Evolutionary conservation across 1,140 invertebrate species (phyloP), one percentile per base, ranked within the genome.

Genomic region (Meloidogyne exigua): DNA sequence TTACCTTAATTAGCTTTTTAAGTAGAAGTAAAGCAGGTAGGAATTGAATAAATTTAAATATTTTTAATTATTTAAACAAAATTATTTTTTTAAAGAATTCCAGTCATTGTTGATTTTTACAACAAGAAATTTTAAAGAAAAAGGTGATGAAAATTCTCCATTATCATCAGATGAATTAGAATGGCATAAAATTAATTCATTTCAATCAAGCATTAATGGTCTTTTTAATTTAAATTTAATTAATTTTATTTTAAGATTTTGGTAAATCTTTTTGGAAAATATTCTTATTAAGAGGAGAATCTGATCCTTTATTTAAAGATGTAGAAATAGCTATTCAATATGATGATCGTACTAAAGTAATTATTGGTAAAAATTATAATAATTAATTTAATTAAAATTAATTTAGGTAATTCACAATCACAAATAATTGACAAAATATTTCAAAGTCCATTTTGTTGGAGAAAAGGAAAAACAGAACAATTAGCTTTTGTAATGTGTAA

Each of bases 331-430:
- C 49, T n/a, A 57, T 57, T 57, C 49, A 57, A 57, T 57, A 57
- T 57, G 49, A 57, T 57, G 49, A 57, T 57, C 2, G n/a, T n/a
- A 57, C 49, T n/a, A 57, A 57, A 57, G 49, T 57, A n/a, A 57
- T 57, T n/a, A n/a, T 57, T 57, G 49, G 49, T 57, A n/a, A 57
- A n/a, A 57, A 57, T n/a, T n/a, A n/a, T n/a, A 57, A 57, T n/a
- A 49, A 57, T n/a, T 57, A 57, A n/a, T 57, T 57, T 57, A 57
- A 49, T 39, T n/a, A 57, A 57, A 44, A 7, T n/a, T 18, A 49
- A 49, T 57, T 9, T n/a, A 57, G 49, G 49, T 57, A 57, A 57
- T 57, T 57, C 49, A 57, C 49, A 57, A 57, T 57, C 49, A 57
- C 49, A 18, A 57, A 57, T 57, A 57, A 57, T 57, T n/a, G 49